Base-by-base conservation (phyloP, 1,140 invertebrate genomes). In the Penaeus japonicus region DNA sequence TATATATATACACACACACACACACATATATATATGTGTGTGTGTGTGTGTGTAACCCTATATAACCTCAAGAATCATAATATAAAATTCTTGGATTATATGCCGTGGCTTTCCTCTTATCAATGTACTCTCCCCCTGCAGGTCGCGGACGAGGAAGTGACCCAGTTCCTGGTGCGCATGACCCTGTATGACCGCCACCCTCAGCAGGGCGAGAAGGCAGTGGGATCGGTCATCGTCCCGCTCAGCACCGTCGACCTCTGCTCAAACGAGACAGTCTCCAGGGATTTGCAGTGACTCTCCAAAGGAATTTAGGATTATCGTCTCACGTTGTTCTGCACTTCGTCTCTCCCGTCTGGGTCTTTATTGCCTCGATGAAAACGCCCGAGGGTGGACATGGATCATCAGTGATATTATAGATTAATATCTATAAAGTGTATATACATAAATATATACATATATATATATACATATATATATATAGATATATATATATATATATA, bases 101-200 rank as follows among this genome's bases (percentile, higher is more conserved):
- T n/a, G n/a, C n/a, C n/a, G n/a, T 54, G 4, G 4, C 1, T 27
- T 15, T 55, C 7, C n/a, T 70, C 18, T 39, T n/a, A 24, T 27
- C n/a, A 24, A 1, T 47, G 20, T 47, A 75, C 17, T 18, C 35
- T n/a, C 39, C 12, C 3, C 24, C 47, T 73, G 35, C 80, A 89
- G 89, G 70, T 89, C 15, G 79, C 47, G 4, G 84, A 89, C 18
- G 84, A 89, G 18, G 89, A 89, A 30, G 89, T 89, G 30, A 89
- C 84, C 0, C 80, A 85, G 24, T 89, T 35, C 30, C 62, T 89
- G 18, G 54, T 89, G 27, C 78, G 84, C 4, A 78, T 89, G 2
- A 89, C 89, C 39, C 53, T 89, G 59, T 85, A 89, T 54, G 89
- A 89, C 65, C 59, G 80, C n/a, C 89, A 89, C 27, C 89, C 89